Base-by-base conservation (phyloP, 1,140 invertebrate species). In the Ptiloglossa arizonensis region DNA sequence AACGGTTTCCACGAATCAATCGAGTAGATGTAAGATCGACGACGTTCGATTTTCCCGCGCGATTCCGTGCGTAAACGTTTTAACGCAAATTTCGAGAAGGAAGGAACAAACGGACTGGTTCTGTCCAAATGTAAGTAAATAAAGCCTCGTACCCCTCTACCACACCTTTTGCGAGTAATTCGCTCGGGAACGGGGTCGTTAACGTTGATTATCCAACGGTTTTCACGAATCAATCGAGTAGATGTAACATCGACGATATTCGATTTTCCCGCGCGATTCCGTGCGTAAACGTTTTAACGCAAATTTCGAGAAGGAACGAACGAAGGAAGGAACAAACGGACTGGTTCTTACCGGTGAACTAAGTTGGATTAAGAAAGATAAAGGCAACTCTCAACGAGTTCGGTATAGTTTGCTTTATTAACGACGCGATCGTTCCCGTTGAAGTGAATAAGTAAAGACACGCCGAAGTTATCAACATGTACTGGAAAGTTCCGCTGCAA, bases 61-160 rank as follows among this genome's bases (percentile, higher is more conserved):
- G n/a, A 9, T 2, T 32, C 27, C 44, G 5, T 24, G 35, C 17
- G 2, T 22, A 17, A 6, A 1, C 19, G 1, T 22, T 73, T 54
- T 29, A 5, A 27, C 22, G 22, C 24, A 19, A 19, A 22, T 24
- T 48, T n/a, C n/a, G n/a, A n/a, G n/a, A n/a, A n/a, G n/a, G n/a
- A n/a, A n/a, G n/a, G n/a, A n/a, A n/a, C n/a, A n/a, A n/a, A n/a
- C n/a, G n/a, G n/a, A n/a, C n/a, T n/a, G n/a, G n/a, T n/a, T n/a
- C n/a, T n/a, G 86, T 90, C 91, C 32, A 93, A 93, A 91, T 93
- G 95, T 95, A 90, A 92, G 88, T 85, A 78, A 79, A 87, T 77
- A 81, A 78, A 74, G 57, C n/a, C 24, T 24, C 15, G 5, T 29
- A 38, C 54, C 50, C n/a, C 29, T 79, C 79, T 80, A 22, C 19